These are phyloP conservation scores for Falcunculus frontatus DNA, from an alignment of 2,113 vertebrate species.

Conservation along the genomic window DNA sequence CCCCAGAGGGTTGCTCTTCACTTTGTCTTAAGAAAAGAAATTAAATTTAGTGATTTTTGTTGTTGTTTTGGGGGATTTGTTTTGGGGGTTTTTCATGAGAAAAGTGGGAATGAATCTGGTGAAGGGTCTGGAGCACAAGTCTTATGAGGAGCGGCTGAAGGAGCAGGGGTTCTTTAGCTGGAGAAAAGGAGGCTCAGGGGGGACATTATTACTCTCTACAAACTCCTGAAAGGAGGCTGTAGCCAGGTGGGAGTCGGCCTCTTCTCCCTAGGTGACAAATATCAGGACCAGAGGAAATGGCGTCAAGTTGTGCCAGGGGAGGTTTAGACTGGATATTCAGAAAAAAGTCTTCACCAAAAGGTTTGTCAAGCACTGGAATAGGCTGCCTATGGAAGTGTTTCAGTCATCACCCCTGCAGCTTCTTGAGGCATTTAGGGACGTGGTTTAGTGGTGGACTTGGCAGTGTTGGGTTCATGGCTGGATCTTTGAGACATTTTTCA, in stretches of 20 bases:
- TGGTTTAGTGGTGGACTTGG: not conserved
- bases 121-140: too few relatives aligned
- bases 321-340: not conserved
- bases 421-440: not conserved
- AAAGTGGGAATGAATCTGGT: not conserved
- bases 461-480: not conserved
- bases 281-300: not conserved
- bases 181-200: not conserved
- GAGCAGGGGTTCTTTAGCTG: not conserved
- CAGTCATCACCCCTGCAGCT: not conserved
- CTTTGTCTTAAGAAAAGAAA: not conserved
- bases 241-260: fast-evolving
- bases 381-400: not conserved
- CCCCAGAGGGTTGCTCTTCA: not conserved
- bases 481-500: not conserved
- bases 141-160: not conserved
- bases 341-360: not conserved
- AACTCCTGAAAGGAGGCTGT: not conserved
- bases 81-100: not conserved
- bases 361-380: not conserved
- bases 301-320: not conserved
- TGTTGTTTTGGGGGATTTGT: not conserved
- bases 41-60: not conserved
- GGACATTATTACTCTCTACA: not conserved
- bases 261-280: not conserved